Conservation (phyloP, 2,113 vertebrate genomes). For the Acrocephalus arundinaceus region DNA sequence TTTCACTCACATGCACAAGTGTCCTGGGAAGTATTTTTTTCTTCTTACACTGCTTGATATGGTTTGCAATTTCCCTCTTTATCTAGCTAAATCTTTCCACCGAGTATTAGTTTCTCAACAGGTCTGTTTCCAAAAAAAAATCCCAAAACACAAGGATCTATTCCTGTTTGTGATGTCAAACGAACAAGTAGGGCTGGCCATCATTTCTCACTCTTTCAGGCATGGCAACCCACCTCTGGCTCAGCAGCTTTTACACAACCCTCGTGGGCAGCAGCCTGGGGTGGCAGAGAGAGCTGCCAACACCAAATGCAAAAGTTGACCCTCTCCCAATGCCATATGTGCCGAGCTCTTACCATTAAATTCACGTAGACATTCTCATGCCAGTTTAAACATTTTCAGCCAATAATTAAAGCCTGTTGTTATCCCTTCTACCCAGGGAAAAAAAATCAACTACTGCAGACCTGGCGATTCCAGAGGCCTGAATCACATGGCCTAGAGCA, state of each 20-base stretch:
- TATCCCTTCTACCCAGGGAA: neutral
- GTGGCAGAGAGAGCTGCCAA: neutral
- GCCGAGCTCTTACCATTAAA: neutral
- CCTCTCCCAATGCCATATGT: neutral
- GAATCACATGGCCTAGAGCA: neutral
- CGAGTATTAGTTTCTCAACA: neutral
- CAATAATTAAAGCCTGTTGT: neutral
- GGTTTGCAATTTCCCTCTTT: neutral
- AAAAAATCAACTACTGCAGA: neutral
- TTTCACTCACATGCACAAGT: neutral
- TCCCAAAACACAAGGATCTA: neutral
- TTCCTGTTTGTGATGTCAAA: neutral
- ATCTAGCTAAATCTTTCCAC: neutral
- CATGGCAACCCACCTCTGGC: neutral
- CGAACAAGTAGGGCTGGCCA: neutral
- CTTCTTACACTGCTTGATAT: neutral
- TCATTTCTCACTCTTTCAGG: neutral
- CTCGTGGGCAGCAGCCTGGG: neutral
- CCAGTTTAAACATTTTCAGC: neutral
- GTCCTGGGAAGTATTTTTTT: neutral
- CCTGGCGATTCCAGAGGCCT: neutral
- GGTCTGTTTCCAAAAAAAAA: neutral
- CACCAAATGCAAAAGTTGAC: neutral
- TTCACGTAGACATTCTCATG: neutral
- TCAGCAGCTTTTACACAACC: neutral